phyloP scores from a whole-genome alignment of 2,113 vertebrate species.

The Aleadryas rufinucha region DNA sequence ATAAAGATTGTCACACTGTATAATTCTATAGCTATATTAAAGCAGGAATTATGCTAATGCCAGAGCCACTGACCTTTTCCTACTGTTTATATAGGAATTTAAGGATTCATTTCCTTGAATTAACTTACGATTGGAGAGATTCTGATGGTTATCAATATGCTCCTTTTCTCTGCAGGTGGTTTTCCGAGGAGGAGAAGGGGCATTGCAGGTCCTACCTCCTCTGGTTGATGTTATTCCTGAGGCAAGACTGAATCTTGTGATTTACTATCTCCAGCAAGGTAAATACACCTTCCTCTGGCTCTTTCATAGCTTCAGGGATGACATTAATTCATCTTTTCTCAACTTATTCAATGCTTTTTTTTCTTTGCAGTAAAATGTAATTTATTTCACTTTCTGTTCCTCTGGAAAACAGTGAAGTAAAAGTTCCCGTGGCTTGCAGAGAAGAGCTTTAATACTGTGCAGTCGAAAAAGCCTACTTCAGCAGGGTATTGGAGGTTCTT shows the following conservation, averaged over 20 bases:
- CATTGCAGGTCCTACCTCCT: conserved; percentile 91
- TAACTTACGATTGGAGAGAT: background rate
- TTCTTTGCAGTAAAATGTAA: background rate
- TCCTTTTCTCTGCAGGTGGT: conserved; percentile 81
- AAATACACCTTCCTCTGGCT: background rate
- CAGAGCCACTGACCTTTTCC: background rate
- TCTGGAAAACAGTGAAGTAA: background rate
- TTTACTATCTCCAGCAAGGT: conserved; percentile 97
- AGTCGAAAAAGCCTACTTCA: background rate
- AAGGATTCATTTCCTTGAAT: background rate
- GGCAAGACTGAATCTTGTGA: conserved; percentile 94
- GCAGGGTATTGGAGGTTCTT: background rate
- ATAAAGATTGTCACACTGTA: background rate
- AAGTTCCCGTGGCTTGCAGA: background rate
- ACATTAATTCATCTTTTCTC: background rate
- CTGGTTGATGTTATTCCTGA: conserved; percentile 96
- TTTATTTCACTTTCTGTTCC: background rate
- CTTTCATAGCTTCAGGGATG: background rate
- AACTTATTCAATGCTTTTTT: background rate
- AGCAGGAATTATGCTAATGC: background rate
- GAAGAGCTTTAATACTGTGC: background rate
- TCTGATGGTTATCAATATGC: background rate
- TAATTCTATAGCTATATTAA: background rate
- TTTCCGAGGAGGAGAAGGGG: conserved; percentile 92
- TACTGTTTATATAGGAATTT: background rate